Conservation (phyloP, 64 coral and sea anemone species). For the Trachythela sp. region DNA sequence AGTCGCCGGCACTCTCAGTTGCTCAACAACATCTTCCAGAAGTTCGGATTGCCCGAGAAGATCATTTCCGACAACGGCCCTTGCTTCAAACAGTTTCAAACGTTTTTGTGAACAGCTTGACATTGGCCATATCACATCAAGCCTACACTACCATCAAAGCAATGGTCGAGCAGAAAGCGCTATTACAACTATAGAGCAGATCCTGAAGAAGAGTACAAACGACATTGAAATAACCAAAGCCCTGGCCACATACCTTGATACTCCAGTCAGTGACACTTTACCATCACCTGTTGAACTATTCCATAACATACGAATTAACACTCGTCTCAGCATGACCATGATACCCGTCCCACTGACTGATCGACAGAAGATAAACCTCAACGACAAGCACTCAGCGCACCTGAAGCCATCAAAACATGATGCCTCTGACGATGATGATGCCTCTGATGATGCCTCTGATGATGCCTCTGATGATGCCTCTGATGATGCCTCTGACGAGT, state of each 20-base stretch:
- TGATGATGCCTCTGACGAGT: background rate
- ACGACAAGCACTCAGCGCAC: slow-evolving; percentile 37
- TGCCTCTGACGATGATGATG: background rate
- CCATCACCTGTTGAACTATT: slow-evolving; percentile 44
- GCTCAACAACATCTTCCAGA: background rate
- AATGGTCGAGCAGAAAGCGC: slow-evolving; percentile 44
- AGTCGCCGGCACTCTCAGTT: too few relatives aligned
- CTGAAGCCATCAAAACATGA: background rate
- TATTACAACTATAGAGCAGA: slow-evolving; percentile 37
- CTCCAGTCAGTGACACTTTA: slow-evolving; percentile 46
- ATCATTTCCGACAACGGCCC: slow-evolving; percentile 12
- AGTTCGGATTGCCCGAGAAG: background rate
- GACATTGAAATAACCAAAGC: slow-evolving; percentile 50
- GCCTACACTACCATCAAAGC: slow-evolving; percentile 42
- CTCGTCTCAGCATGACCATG: slow-evolving; percentile 44
- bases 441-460: too few relatives aligned
- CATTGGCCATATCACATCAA: slow-evolving; percentile 45
- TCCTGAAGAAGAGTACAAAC: slow-evolving; percentile 47
- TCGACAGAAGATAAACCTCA: slow-evolving; percentile 35
- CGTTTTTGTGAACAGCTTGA: slow-evolving; percentile 52
- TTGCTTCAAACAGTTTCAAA: slow-evolving; percentile 22
- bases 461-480: background rate
- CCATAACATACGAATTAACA: slow-evolving; percentile 49
- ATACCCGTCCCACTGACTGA: slow-evolving; percentile 32
- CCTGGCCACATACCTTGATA: slow-evolving; percentile 43